phyloP scores from a whole-genome alignment of 53 echinoderm and acorn worm species.

The Echinarachnius parma region DNA sequence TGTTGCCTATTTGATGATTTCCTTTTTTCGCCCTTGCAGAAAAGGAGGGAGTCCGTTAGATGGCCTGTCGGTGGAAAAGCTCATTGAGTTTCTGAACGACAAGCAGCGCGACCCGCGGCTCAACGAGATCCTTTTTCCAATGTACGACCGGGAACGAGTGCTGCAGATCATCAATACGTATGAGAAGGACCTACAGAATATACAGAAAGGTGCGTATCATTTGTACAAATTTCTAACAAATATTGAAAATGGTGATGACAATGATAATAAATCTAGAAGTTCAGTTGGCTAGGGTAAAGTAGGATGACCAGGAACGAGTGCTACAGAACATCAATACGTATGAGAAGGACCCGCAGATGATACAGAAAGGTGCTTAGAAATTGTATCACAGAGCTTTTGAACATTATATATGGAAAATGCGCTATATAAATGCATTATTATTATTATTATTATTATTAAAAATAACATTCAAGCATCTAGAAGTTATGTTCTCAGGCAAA shows the following conservation, averaged over 20 bases:
- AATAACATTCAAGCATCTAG: too few species aligned
- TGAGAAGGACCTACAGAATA: constrained; percentile 74
- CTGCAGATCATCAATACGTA: constrained; percentile 89
- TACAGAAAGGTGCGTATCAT: constrained; percentile 78
- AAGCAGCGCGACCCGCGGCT: constrained; percentile 83
- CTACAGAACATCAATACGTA: constrained; percentile 88
- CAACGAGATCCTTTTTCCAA: constrained; percentile 97
- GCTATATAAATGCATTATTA: too few species aligned
- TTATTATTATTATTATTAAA: too few species aligned
- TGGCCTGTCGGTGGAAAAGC: constrained; percentile 75
- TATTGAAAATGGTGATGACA: too few species aligned
- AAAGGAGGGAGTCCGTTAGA: constrained; percentile 68
- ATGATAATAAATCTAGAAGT: too few species aligned
- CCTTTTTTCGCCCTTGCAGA: too few species aligned
- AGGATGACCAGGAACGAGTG: constrained; percentile 64
- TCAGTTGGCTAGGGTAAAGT: too few species aligned
- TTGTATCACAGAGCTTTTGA: neutral
- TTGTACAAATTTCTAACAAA: too few species aligned
- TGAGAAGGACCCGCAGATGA: constrained; percentile 75
- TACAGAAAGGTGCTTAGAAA: constrained; percentile 56
- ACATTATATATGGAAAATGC: too few species aligned
- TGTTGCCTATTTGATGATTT: too few species aligned
- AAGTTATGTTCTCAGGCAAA: too few species aligned
- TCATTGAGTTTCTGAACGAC: constrained; percentile 88
- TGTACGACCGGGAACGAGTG: constrained; percentile 70